Base-by-base conservation (phyloP, 2,797 vertebrate species). In the Xenentodon cancila region DNA sequence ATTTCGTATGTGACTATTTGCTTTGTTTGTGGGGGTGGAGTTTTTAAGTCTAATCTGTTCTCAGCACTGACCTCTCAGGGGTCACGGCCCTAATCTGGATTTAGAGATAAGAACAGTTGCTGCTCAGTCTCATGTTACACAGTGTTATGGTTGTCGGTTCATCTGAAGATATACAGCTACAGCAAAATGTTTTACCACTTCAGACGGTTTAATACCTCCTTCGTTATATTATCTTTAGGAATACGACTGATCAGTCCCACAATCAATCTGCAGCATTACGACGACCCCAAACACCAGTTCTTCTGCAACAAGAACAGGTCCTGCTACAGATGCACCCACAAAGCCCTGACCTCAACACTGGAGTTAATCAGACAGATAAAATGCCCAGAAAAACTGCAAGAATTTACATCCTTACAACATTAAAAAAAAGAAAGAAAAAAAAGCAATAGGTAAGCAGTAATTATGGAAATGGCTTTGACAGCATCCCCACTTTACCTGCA, bases 21-120 rank as follows among this genome's bases (percentile, higher is more conserved):
- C 50, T 50, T 2, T 51, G 16, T 32, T 19, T 18, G 9, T 43
- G 42, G 9, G 49, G 45, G 43, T 11, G 45, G 43, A 55, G 47
- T 21, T 60, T 15, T 45, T 45, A 52, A 67, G 47, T 63, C 22
- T 65, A 73, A 77, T 59, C 84, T 84, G 74, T 51, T 80, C 50
- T 59, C 73, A 53, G 53, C 40, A 53, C 66, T 77, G 74, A 75
- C 74, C 82, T 75, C 59, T 34, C 1, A 77, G 74, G 75, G 64
- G 76, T 88, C 82, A 78, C 79, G 56, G 47, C 68, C 60, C 7
- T 83, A 82, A 86, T 88, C 79, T 72, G 68, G 53, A 80, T 81
- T 64, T 16, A 21, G 42, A 68, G 77, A 81, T 84, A 81, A 75
- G 42, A 70, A 22, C 16, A 61, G 43, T 43, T 40, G 64, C 44